phyloP scores from a whole-genome alignment of 2,113 vertebrate species.

The Morone chrysops region DNA sequence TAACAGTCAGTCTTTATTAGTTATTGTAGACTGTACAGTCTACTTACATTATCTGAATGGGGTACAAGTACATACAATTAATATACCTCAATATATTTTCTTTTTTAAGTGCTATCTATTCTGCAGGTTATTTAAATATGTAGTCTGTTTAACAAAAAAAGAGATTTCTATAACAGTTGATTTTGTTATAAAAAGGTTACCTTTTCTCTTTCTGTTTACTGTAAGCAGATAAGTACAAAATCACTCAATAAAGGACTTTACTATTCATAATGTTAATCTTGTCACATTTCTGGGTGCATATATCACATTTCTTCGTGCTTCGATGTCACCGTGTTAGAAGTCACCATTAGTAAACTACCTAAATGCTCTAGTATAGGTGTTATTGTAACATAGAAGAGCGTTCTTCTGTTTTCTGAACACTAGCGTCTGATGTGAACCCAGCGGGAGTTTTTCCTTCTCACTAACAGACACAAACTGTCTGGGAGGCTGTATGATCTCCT shows the following conservation, averaged over 20 bases:
- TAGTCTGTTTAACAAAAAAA: conserved; percentile 22
- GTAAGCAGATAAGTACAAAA: conserved; percentile 47
- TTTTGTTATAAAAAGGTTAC: conserved; percentile 50
- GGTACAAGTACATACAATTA: conserved; percentile 52
- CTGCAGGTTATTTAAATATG: conserved; percentile 42
- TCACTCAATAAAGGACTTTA: conserved; percentile 18
- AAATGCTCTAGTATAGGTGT: conserved; percentile 34
- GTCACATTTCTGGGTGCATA: conserved; percentile 72
- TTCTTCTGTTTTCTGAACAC: conserved; percentile 47
- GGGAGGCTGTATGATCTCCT: conserved; percentile 10
- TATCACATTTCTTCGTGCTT: conserved; percentile 47
- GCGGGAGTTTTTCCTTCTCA: not conserved
- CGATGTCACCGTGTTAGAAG: conserved; percentile 37
- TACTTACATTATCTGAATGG: conserved; percentile 54
- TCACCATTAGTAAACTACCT: conserved; percentile 66
- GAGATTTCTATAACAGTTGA: conserved; percentile 57
- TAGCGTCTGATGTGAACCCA: conserved; percentile 35
- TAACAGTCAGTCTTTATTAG: conserved; percentile 66
- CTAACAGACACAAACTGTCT: conserved; percentile 4
- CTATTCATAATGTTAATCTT: conserved; percentile 48
- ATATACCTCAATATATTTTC: conserved; percentile 44
- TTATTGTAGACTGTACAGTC: conserved; percentile 62
- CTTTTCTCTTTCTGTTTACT: conserved; percentile 18
- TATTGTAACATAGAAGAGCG: conserved; percentile 67
- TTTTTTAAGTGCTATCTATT: conserved; percentile 43